A percentile compares a stretch with the other conserved stretches of the same genome.
phyloP scores from a whole-genome alignment of 2,113 vertebrate species.

The Copsychus sechellarum region DNA sequence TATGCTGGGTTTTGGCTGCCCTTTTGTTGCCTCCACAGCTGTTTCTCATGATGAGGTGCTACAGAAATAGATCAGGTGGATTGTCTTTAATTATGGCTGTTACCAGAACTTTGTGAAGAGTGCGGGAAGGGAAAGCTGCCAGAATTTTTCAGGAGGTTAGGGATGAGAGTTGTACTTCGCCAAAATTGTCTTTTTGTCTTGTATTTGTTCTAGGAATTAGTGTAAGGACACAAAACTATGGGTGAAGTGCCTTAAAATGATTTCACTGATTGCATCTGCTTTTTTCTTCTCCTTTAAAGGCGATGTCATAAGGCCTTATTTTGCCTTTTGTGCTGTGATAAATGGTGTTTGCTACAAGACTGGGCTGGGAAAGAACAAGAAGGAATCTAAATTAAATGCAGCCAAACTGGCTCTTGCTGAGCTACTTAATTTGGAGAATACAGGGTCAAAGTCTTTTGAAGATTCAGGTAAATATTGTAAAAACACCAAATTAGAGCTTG shows the following conservation, averaged over 20 bases:
- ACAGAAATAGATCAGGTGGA: neutral
- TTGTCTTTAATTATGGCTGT: neutral
- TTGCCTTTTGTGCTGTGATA: slow-evolving; percentile 91
- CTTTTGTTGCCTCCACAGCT: neutral
- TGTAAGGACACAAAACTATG: fast-evolving
- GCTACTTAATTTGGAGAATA: slow-evolving; percentile 73
- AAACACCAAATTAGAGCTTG: neutral
- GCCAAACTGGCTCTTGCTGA: slow-evolving; percentile 86
- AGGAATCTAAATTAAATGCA: slow-evolving; percentile 84
- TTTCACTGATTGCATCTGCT: neutral
- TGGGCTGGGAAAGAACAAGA: slow-evolving; percentile 89
- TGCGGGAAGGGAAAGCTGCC: fast-evolving
- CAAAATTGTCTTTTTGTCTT: neutral
- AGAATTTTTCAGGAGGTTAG: neutral
- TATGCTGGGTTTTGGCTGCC: neutral
- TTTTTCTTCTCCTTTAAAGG: slow-evolving; percentile 67
- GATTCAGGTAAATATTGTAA: slow-evolving; percentile 68
- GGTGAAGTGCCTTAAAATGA: neutral
- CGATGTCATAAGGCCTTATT: slow-evolving; percentile 77
- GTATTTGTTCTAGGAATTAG: neutral
- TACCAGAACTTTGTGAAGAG: neutral
- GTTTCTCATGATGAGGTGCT: neutral
- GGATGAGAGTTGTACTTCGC: neutral
- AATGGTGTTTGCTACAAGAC: slow-evolving; percentile 86
- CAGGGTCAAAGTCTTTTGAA: slow-evolving; percentile 28